Evolutionary conservation across 2,888 invertebrate species (phyloP).

Genomic region (Apodemia mormo): DNA sequence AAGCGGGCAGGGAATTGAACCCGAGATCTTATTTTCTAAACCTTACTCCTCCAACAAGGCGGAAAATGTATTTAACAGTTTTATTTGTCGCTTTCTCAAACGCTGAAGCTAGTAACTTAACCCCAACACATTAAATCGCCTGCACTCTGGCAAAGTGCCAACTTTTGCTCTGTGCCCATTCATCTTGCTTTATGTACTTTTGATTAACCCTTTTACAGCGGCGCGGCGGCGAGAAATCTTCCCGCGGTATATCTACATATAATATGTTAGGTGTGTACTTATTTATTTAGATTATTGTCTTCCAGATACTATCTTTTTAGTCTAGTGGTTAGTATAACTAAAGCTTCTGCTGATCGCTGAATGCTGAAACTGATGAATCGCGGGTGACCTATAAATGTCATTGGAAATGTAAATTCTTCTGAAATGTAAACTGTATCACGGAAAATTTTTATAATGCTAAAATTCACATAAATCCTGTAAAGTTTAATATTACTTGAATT

Average conservation of each 20-base stretch:
- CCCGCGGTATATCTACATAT: neutral
- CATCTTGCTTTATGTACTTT: slow-evolving; percentile 50
- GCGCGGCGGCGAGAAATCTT: neutral
- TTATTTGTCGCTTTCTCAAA: neutral
- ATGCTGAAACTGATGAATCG: too few relatives aligned
- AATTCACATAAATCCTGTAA: too few relatives aligned
- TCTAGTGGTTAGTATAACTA: too few relatives aligned
- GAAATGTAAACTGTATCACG: too few relatives aligned
- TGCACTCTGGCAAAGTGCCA: slow-evolving; percentile 50
- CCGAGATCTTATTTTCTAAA: too few relatives aligned
- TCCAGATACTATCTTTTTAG: neutral
- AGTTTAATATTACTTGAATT: too few relatives aligned
- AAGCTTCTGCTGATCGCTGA: too few relatives aligned
- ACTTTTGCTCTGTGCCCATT: slow-evolving; percentile 37
- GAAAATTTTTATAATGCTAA: too few relatives aligned
- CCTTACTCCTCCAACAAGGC: too few relatives aligned
- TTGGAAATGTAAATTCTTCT: too few relatives aligned
- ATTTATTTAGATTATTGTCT: neutral
- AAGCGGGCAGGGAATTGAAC: too few relatives aligned
- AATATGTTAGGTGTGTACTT: neutral
- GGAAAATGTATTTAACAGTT: neutral
- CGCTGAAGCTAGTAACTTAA: slow-evolving; percentile 25
- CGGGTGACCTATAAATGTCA: too few relatives aligned
- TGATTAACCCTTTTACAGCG: slow-evolving; percentile 50
- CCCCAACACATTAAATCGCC: slow-evolving; percentile 29